Evolutionary conservation across 2,888 invertebrate genomes (phyloP), one percentile per base, ranked within the genome.

Genomic region (Eupeodes latifasciatus): DNA sequence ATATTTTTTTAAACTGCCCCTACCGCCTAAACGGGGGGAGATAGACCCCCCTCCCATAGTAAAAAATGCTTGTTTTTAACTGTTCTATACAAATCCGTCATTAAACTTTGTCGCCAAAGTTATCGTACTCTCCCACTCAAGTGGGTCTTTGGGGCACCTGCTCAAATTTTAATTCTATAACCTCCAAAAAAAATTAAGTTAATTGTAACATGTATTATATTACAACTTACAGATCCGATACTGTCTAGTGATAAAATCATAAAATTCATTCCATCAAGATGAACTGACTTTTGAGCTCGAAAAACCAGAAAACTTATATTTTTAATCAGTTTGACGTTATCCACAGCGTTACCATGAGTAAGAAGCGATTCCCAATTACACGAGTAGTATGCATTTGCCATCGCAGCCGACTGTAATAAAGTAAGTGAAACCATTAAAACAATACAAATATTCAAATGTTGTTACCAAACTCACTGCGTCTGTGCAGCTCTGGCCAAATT

Each of bases 221-320:
- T 40, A 40, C 40, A 40, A n/a, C 51, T n/a, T 44, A 71, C 71
- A 34, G 36, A 40, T 4, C 71, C 71, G 55, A 71, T 55, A 55
- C 55, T 71, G 4, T 57, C 57, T 1, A 55, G 36, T 16, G 71
- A 71, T 9, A 71, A 19, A 36, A 55, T 16, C 71, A 71, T 71
- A 51, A 71, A 71, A 14, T 55, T 55, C 71, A 71, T 40, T 12
- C 71, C 71, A 19, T 71, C 40, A 44, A 71, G 55, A 40, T 71
- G 71, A 5, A 71, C 57, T 16, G 71, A 55, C 19, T 71, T 71
- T 53, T 55, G 55, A 2, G 71, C 19, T 16, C 71, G 53, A 55
- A 55, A 71, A 53, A 71, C 16, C 3, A 12, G 14, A 55, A 55
- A 71, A 44, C 16, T 40, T 12, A 71, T 55, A 55, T 55, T 57